Evolutionary conservation across 2,113 vertebrate species (phyloP).

Genomic region (Xiphias gladius): DNA sequence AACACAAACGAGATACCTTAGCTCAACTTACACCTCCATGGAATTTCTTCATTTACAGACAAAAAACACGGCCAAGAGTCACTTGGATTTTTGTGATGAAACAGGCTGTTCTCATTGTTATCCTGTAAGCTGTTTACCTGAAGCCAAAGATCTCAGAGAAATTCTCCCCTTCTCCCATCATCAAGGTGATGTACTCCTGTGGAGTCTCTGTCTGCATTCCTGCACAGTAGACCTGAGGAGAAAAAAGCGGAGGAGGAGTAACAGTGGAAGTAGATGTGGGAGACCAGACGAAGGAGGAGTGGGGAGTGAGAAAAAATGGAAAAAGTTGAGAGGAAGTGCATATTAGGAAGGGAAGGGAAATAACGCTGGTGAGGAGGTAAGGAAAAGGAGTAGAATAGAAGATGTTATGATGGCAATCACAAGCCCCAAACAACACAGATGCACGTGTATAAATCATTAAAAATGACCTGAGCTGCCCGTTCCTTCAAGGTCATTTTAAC

Average conservation of each 20-base stretch:
- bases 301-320: neutral
- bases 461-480: neutral
- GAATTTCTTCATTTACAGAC: constrained; percentile 51
- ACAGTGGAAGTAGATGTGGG: constrained; percentile 11
- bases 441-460: neutral
- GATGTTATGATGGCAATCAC: neutral
- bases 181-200: constrained; percentile 92
- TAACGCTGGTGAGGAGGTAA: neutral
- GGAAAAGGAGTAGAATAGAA: neutral
- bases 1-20: constrained; percentile 31
- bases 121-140: constrained; percentile 86
- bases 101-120: constrained; percentile 16
- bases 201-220: constrained; percentile 93
- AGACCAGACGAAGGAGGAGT: constrained; percentile 11
- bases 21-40: constrained; percentile 33
- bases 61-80: constrained; percentile 25
- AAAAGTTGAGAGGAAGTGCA: neutral
- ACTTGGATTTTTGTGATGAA: constrained; percentile 38
- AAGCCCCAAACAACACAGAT: neutral
- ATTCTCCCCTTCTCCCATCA: constrained; percentile 91
- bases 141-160: constrained; percentile 97
- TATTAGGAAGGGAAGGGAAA: neutral
- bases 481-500: constrained; percentile 2
- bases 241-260: constrained; percentile 16
- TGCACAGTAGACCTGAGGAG: constrained; percentile 92